Conservation (phyloP, 2,888 invertebrate species). For the Protophormia terraenovae region DNA sequence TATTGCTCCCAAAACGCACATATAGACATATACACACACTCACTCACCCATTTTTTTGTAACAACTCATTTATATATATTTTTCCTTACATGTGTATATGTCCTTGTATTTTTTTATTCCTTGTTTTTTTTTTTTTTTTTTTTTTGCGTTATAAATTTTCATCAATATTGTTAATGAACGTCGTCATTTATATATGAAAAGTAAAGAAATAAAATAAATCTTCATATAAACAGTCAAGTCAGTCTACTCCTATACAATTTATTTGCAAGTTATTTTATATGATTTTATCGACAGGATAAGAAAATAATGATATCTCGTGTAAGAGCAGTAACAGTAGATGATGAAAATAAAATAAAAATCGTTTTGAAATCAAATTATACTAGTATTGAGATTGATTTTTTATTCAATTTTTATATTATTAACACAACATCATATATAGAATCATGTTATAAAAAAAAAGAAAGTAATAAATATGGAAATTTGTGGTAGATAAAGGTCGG, state of each 20-base stretch:
- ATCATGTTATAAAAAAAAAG: background rate
- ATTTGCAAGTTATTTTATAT: background rate
- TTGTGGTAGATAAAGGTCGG: background rate
- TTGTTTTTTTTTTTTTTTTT: background rate
- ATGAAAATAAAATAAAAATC: conserved; percentile 9
- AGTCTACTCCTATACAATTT: conserved; percentile 2
- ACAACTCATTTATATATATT: background rate
- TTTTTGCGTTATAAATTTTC: conserved; percentile 42
- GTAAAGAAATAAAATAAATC: conserved; percentile 43
- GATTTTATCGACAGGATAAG: conserved; percentile 6
- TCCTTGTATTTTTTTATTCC: background rate
- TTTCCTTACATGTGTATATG: background rate
- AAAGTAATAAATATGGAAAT: background rate
- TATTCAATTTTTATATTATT: conserved; percentile 70
- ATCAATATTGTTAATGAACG: conserved; percentile 63
- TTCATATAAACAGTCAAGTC: conserved; percentile 37
- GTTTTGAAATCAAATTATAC: conserved; percentile 69
- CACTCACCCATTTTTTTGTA: background rate
- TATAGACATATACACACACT: background rate
- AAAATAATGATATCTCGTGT: background rate
- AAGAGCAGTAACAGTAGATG: background rate
- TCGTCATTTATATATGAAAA: background rate
- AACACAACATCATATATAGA: conserved; percentile 43
- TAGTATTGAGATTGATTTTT: conserved; percentile 72
- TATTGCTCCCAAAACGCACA: background rate